Conservation (phyloP, 2,797 vertebrate genomes). For the Paramormyrops hopkinsi region DNA sequence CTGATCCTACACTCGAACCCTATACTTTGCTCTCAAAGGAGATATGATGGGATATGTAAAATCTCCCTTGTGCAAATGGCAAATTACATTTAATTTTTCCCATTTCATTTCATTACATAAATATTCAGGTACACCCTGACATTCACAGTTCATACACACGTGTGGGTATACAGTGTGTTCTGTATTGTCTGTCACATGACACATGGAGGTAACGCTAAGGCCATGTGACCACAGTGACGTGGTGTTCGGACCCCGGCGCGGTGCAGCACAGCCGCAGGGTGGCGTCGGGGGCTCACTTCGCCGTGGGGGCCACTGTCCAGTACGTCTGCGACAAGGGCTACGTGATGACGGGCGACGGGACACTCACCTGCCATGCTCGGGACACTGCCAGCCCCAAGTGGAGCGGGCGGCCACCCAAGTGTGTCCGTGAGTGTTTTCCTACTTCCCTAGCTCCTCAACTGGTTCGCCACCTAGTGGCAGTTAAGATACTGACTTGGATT, state of each 20-base stretch:
- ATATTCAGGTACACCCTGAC: neutral
- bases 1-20: neutral
- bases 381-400: conserved; percentile 83
- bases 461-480: neutral
- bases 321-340: conserved; percentile 90
- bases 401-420: conserved; percentile 86
- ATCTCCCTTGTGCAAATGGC: neutral
- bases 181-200: neutral
- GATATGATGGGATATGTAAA: neutral
- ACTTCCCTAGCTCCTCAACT: neutral
- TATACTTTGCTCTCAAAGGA: neutral
- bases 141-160: neutral
- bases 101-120: neutral
- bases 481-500: neutral
- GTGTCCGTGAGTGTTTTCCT: conserved; percentile 63
- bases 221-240: conserved; percentile 63
- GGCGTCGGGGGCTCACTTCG: conserved; percentile 72
- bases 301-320: conserved; percentile 79
- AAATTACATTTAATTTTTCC: neutral
- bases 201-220: neutral
- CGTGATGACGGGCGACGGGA: conserved; percentile 66
- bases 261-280: conserved; percentile 83
- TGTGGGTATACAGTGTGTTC: neutral
- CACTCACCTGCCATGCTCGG: conserved; percentile 83
- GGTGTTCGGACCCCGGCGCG: conserved; percentile 81